Evolutionary conservation across 2,113 vertebrate species (phyloP), one percentile per base, ranked within the genome.

Genomic region (Taurulus bubalis): DNA sequence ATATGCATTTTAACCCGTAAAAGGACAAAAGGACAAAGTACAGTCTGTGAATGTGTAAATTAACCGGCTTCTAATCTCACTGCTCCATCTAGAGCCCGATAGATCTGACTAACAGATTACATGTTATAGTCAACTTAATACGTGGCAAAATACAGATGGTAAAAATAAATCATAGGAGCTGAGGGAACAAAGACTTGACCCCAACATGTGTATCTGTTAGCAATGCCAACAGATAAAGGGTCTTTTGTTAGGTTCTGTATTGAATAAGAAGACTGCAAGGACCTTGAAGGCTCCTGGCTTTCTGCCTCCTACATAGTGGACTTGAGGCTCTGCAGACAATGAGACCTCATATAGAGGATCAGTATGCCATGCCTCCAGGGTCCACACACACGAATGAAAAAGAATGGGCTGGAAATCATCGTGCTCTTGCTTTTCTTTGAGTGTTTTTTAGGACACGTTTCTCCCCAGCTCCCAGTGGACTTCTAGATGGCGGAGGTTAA

Each of bases 401-500:
- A 32, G 30, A 32, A 32, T 32, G 30, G 30, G 30, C 30, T 32
- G 30, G 30, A 28, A 36, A 22, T 5, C 16, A 18, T 65, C 80
- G 71, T 53, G 8, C 28, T 75, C 30, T 30, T 38, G n/a, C 70
- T 65, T 38, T 18, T 30, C 66, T 69, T 60, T 60, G 16, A 20
- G 9, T 34, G 9, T 30, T 68, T 77, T 75, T 81, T 47, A 78
- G 74, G 59, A 78, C 70, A 26, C 75, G 66, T 20, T 20, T 53
- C 79, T 67, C 34, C 36, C 36, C 32, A 14, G 12, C 16, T 74
- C 77, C 72, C 72, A 69, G 11, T 26, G 30, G 85, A 47, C n/a
- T 53, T 32, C 8, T 3, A 8, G 65, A 69, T 70, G 30, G 15
- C 59, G n/a, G 75, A 87, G 78, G 78, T 84, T 81, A 87, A 87